Conservation (phyloP, 1,140 invertebrate genomes). For the Hydropsyche tenuis region DNA sequence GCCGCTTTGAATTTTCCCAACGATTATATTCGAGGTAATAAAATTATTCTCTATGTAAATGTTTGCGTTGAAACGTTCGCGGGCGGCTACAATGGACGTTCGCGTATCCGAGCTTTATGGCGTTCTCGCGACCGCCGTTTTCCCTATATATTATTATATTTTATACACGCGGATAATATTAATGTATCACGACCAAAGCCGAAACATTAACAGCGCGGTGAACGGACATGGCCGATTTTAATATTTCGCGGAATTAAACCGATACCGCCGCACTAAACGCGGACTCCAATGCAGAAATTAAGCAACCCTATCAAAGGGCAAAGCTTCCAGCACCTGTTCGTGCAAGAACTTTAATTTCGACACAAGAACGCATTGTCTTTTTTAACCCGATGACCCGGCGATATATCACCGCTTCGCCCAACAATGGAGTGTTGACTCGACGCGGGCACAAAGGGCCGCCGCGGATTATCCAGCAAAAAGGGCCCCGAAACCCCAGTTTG, state of each 20-base stretch:
- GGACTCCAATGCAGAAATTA: no score
- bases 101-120: neutral
- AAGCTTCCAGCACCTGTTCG: neutral
- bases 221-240: no score
- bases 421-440: conserved; percentile 20
- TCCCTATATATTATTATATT: no score
- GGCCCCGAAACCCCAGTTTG: no score
- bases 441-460: neutral
- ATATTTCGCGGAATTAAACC: no score
- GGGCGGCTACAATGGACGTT: no score
- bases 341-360: conserved; percentile 22
- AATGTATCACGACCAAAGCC: no score
- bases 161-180: no score
- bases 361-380: conserved; percentile 27
- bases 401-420: conserved; percentile 1
- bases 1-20: neutral
- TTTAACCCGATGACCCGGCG: conserved; percentile 11
- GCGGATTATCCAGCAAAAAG: neutral
- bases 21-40: neutral
- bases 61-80: conserved; percentile 10
- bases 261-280: no score
- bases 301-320: no score
- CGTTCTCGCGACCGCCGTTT: no score
- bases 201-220: no score
- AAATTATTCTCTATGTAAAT: conserved; percentile 17